Conservation (phyloP, 92 coral and sea anemone genomes). For the Pocillopora meandrina region DNA sequence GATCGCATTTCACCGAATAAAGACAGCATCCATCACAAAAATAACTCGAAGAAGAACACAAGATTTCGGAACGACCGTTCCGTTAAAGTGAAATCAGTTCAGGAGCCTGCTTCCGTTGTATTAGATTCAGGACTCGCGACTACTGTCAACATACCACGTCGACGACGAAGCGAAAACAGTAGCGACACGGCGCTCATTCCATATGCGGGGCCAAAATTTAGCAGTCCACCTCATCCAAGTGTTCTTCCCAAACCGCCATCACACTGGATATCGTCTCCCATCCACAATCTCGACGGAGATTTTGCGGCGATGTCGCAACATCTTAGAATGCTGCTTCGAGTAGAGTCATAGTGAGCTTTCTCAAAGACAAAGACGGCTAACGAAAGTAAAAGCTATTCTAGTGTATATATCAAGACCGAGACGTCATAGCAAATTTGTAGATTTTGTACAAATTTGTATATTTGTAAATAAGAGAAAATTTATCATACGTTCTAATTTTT, state of each 20-base stretch:
- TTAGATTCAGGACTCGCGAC: constrained; percentile 48
- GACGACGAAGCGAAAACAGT: constrained; percentile 63
- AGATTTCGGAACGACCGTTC: constrained; percentile 76
- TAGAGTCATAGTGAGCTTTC: constrained; percentile 55
- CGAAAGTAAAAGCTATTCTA: constrained; percentile 32
- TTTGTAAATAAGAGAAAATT: constrained; percentile 80
- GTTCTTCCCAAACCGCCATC: constrained; percentile 89
- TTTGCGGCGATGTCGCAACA: constrained; percentile 86
- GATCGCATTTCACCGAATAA: constrained; percentile 49
- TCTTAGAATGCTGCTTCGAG: constrained; percentile 79
- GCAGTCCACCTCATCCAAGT: constrained; percentile 93
- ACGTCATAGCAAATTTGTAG: constrained; percentile 75
- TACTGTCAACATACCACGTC: constrained; percentile 60
- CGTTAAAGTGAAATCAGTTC: constrained; percentile 61
- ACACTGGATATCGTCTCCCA: constrained; percentile 76
- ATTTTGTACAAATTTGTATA: constrained; percentile 92
- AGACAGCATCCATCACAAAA: constrained; percentile 61
- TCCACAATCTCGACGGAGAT: constrained; percentile 59
- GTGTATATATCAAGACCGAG: constrained; percentile 62
- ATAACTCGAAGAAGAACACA: constrained; percentile 63
- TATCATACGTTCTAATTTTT: constrained; percentile 49
- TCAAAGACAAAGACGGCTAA: constrained; percentile 13
- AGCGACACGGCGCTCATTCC: constrained; percentile 65
- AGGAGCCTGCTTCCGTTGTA: constrained; percentile 63
- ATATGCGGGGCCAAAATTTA: constrained; percentile 88